A percentile compares a stretch with the other conserved stretches of the same genome.
Evolutionary conservation across 2,888 invertebrate species (phyloP).

Genomic region (Schizotus pectinicornis): DNA sequence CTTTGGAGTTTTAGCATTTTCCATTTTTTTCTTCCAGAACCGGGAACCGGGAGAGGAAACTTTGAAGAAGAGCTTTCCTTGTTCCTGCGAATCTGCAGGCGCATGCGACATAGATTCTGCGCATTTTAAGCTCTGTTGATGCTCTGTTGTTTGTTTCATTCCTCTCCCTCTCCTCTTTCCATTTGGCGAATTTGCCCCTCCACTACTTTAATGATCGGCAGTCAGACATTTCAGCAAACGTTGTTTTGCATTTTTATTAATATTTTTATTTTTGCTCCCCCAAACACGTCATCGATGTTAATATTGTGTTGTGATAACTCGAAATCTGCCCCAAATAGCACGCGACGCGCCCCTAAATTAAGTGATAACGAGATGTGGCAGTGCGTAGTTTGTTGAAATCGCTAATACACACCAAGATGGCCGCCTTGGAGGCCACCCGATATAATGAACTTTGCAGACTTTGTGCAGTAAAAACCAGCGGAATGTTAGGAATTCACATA

Average conservation of each 20-base stretch:
- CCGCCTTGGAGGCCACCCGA: slow-evolving; percentile 45
- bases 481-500: slow-evolving; percentile 54
- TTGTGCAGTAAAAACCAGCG: slow-evolving; percentile 55
- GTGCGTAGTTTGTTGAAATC: slow-evolving; percentile 25
- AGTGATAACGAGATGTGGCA: neutral
- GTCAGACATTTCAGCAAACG: slow-evolving; percentile 23
- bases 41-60: no score
- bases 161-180: neutral
- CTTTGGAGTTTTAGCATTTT: no score
- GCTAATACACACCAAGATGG: slow-evolving; percentile 43
- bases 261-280: neutral
- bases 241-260: slow-evolving; percentile 11
- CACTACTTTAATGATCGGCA: neutral
- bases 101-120: no score
- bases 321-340: neutral
- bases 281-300: neutral
- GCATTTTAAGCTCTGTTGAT: no score
- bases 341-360: neutral
- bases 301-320: neutral
- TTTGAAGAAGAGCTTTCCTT: no score
- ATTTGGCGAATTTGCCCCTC: no score
- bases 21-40: no score
- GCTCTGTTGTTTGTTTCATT: no score
- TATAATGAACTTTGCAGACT: slow-evolving; percentile 56
- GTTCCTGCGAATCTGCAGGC: no score